Base-by-base conservation (phyloP, 1,140 invertebrate genomes). In the Macrobrachium nipponense region DNA sequence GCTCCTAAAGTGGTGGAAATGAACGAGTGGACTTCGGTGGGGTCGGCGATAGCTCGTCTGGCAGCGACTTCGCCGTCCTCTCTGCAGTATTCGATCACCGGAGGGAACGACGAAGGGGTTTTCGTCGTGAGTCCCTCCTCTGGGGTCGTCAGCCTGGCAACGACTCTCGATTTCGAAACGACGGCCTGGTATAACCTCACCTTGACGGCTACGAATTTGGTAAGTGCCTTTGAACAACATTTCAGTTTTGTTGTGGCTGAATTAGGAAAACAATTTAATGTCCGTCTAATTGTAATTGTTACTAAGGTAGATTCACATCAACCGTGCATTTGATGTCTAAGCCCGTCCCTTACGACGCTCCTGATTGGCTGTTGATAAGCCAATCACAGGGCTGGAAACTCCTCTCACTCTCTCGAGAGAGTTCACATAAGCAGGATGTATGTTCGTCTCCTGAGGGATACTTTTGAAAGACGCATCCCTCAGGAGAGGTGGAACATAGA, bases 51-150 rank as follows among this genome's bases (percentile, higher is more conserved):
- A 59, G 85, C 86, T 8, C 70, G 79, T 17, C 59, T 87, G 18
- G 62, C 86, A 0, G 88, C 88, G 14, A 68, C 86, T 7, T 87
- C 88, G 18, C 82, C 94, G 0, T 96, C 95, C 0, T 95, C 95
- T 0, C 91, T 97, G 23, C 94, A 95, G 89, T 98, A 96, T 92
- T 95, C 96, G 91, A 96, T 98, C 62, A 91, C 94, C n/a, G 92
- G 92, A 70, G 96, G 96, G 0, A 96, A 97, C 90, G 90, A 68
- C 6, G 94, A 94, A 79, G 94, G 95, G 80, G 93, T 93, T 58
- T 98, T 98, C 91, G 93, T 94, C 23, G 94, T 97, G n/a, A 96
- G 96, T 91, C 96, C 96, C 0, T 95, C 95, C 75, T 96, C 96
- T 51, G 96, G 96, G 5, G 93, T 96, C 11, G 68, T 89, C 36